Evolutionary conservation across 1,140 invertebrate species (phyloP), one percentile per base, ranked within the genome.

Genomic region (Ceratitis capitata): DNA sequence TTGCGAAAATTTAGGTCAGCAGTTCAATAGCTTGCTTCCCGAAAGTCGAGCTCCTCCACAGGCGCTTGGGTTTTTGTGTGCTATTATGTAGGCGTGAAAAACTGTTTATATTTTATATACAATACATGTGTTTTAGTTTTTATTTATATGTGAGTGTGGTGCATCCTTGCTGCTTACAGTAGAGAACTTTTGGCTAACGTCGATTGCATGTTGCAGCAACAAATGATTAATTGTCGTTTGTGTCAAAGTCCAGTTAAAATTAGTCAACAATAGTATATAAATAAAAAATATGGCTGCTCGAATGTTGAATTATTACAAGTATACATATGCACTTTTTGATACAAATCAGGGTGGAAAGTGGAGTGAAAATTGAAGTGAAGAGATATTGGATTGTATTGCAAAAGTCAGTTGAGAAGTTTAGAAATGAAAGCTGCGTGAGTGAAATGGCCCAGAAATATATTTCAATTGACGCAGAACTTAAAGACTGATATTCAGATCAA

Each of bases 161-260:
- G 1, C 26, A 39, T 74, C 14, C 16, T 19, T 74, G 19, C 5
- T 7, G n/a, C n/a, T n/a, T n/a, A n/a, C n/a, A n/a, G n/a, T n/a
- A 74, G 9, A 12, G 58, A 61, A 61, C 23, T 61, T 19, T 74
- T 14, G 64, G 14, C 16, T 35, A 74, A 14, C 39, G n/a, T 35
- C 16, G 64, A 32, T 74, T 39, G 64, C 69, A 78, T 47, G 69
- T 78, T 45, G 69, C 39, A 12, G 39, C 23, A 78, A 78, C 69
- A 78, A 78, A 78, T 78, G 69, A 78, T 78, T 78, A 78, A 78
- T 78, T 42, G 69, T 45, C 69, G 7, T 19, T 39, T 45, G 69
- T 78, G 69, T 78, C 69, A 78, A 78, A 78, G 69, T 78, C 19
- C 39, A 45, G 69, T 45, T 19, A 78, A 78, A 78, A 78, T 78